Evolutionary conservation across 2,888 invertebrate species (phyloP).

Genomic region (Xylophagus ater): DNA sequence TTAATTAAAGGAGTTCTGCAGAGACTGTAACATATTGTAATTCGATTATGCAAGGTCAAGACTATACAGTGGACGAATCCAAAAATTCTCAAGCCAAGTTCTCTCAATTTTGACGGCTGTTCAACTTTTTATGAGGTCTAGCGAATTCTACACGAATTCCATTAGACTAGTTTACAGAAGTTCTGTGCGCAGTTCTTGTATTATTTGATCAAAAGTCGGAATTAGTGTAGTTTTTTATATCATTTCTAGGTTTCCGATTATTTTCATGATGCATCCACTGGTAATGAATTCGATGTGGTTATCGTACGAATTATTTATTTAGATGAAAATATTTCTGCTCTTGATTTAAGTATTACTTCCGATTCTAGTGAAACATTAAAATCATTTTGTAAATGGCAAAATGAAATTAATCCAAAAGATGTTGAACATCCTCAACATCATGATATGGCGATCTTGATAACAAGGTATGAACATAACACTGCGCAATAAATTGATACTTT

Average conservation of each 20-base stretch:
- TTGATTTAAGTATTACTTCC: constrained; percentile 41
- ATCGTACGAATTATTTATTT: constrained; percentile 46
- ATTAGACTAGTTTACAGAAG: neutral
- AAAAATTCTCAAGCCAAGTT: too few relatives aligned
- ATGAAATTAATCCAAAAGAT: constrained; percentile 45
- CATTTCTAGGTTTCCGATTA: constrained; percentile 34
- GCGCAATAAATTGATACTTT: neutral
- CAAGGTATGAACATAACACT: constrained; percentile 38
- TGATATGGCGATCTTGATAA: constrained; percentile 48
- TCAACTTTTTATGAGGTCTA: too few relatives aligned
- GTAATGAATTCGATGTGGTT: constrained; percentile 47
- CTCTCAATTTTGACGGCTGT: too few relatives aligned
- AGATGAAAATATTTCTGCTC: constrained; percentile 43
- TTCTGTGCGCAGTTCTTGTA: neutral
- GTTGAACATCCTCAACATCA: constrained; percentile 48
- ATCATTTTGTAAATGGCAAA: constrained; percentile 55
- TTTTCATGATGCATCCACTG: constrained; percentile 41
- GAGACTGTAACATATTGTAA: too few relatives aligned
- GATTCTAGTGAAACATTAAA: constrained; percentile 47
- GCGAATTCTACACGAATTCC: too few relatives aligned
- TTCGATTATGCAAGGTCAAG: too few relatives aligned
- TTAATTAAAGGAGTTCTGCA: too few relatives aligned
- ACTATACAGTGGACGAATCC: too few relatives aligned
- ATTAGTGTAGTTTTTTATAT: neutral
- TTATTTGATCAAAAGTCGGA: neutral